These are phyloP conservation scores for Heteromyza rotundicornis DNA, from an alignment of 2,888 invertebrate genomes.

Conservation along the genomic window DNA sequence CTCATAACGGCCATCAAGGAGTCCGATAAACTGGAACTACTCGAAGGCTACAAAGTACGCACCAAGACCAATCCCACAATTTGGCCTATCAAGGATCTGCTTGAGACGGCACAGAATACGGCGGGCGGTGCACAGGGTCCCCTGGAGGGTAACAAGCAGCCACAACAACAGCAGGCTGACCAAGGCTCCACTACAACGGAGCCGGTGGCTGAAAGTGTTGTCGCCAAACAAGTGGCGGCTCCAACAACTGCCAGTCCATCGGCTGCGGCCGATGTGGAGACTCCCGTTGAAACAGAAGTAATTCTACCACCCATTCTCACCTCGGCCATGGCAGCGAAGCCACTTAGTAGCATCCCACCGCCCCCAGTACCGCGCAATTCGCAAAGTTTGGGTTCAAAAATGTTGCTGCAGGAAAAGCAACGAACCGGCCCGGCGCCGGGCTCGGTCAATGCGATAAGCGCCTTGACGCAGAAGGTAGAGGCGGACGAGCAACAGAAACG, in stretches of 20 bases:
- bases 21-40: constrained; percentile 84
- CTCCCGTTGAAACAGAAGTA: constrained; percentile 32
- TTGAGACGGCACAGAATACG: constrained; percentile 44
- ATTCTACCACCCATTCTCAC: constrained; percentile 61
- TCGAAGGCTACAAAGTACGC: constrained; percentile 79
- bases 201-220: not conserved
- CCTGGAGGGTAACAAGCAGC: constrained; percentile 18
- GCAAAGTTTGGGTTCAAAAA: constrained; percentile 54
- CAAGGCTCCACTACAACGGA: constrained; percentile 1
- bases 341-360: constrained; percentile 73
- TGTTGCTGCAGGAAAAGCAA: constrained; percentile 45
- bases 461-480: constrained; percentile 54
- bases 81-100: constrained; percentile 84
- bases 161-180: constrained; percentile 5
- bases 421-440: constrained; percentile 32
- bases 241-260: constrained; percentile 13
- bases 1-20: constrained; percentile 85
- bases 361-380: constrained; percentile 71
- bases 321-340: constrained; percentile 62
- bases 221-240: constrained; percentile 15
- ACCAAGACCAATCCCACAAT: constrained; percentile 80
- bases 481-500: constrained; percentile 30
- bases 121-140: constrained; percentile 14
- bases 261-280: not conserved
- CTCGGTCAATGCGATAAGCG: constrained; percentile 51